Conservation (phyloP, 2,888 invertebrate species). For the Malthinus seriepunctatus region DNA sequence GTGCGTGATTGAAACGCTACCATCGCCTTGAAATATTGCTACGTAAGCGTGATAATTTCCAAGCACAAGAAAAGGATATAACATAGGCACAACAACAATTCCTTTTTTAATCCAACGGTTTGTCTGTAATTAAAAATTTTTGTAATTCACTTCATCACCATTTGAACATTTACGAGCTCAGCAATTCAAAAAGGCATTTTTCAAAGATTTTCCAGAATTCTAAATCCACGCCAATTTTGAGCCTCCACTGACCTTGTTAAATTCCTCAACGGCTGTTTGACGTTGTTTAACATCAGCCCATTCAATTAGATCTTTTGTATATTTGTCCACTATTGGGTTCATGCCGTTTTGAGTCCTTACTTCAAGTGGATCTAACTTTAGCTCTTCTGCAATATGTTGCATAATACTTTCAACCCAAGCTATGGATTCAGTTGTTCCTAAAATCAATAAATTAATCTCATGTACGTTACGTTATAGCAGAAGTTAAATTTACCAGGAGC, state of each 20-base stretch:
- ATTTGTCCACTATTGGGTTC: constrained; percentile 50
- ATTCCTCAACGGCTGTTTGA: constrained; percentile 59
- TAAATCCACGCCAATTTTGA: no score
- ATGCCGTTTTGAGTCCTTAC: constrained; percentile 62
- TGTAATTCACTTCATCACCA: no score
- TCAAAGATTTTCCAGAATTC: no score
- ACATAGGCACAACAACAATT: constrained; percentile 73
- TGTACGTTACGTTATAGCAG: not conserved
- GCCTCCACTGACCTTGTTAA: constrained; percentile 65
- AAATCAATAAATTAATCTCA: constrained; percentile 1
- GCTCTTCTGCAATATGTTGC: constrained; percentile 65
- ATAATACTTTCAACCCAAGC: constrained; percentile 66
- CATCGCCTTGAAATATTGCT: constrained; percentile 76
- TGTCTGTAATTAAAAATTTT: no score
- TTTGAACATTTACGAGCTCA: no score
- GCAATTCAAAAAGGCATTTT: no score
- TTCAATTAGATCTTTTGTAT: constrained; percentile 62
- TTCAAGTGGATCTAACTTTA: constrained; percentile 62
- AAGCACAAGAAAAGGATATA: constrained; percentile 61
- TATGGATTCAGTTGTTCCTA: constrained; percentile 67
- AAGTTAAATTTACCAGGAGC: constrained; percentile 66
- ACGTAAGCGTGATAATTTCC: no score
- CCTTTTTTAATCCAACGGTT: no score
- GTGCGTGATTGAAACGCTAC: no score
- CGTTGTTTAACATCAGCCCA: constrained; percentile 63